These are phyloP conservation scores for Limosa lapponica DNA, from an alignment of 2,797 vertebrate genomes.

Conservation along the genomic window DNA sequence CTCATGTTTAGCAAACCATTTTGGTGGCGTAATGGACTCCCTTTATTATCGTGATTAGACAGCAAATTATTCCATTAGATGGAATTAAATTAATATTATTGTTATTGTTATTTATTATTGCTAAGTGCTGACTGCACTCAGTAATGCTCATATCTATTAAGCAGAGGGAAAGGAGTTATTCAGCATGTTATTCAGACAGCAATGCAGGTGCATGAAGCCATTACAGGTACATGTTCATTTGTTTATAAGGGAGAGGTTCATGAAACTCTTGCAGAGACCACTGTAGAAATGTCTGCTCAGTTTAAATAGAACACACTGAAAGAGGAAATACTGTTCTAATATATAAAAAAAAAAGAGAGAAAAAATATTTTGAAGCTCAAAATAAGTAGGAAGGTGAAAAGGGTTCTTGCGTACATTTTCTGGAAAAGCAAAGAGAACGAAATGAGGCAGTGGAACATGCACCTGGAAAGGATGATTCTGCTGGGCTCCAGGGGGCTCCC, in stretches of 20 bases:
- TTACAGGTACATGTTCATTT: neutral
- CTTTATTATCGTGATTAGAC: constrained; percentile 9
- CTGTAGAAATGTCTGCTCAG: neutral
- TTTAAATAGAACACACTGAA: neutral
- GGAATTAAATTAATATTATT: constrained; percentile 16
- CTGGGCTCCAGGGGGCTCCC: neutral
- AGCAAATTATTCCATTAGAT: constrained; percentile 22
- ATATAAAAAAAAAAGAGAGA: neutral
- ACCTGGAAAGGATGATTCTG: neutral
- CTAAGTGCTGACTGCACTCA: neutral
- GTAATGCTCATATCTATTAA: neutral
- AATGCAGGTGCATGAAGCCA: neutral
- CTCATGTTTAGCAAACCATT: constrained; percentile 32
- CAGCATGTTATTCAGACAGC: neutral
- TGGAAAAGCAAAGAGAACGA: neutral
- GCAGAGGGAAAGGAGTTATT: neutral
- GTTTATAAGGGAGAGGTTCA: neutral
- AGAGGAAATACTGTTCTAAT: neutral
- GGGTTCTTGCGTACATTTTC: neutral
- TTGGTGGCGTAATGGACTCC: neutral
- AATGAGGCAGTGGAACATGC: neutral
- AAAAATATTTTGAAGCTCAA: neutral
- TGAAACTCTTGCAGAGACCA: neutral
- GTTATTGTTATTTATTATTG: constrained; percentile 9
- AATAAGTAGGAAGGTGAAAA: neutral